Conservation (phyloP, 2,888 invertebrate genomes). For the Ernsta delagoae region DNA sequence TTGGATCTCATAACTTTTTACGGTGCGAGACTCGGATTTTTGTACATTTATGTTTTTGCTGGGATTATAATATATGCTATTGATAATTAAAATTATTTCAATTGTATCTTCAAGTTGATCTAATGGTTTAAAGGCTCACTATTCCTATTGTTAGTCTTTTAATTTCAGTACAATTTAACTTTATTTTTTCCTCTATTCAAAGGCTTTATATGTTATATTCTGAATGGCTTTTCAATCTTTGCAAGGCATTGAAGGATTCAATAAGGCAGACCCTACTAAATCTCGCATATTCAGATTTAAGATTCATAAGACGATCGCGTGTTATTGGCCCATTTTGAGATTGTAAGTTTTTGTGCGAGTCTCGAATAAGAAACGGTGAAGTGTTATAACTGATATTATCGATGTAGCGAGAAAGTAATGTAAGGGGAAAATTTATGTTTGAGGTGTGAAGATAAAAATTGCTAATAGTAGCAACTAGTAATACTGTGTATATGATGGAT, state of each 20-base stretch:
- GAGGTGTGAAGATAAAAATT: background rate
- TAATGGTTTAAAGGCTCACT: no score
- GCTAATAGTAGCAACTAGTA: no score
- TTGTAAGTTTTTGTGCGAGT: conserved; percentile 25
- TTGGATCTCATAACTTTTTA: no score
- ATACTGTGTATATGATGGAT: no score
- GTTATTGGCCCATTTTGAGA: conserved; percentile 25
- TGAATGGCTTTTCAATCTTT: background rate
- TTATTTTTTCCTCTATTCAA: background rate
- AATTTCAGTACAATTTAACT: background rate
- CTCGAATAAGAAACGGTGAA: conserved; percentile 12
- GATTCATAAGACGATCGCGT: conserved; percentile 29
- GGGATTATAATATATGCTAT: no score
- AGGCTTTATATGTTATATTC: background rate
- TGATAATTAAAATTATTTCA: no score
- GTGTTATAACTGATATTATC: conserved; percentile 3
- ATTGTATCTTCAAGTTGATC: no score
- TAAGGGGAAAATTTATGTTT: background rate
- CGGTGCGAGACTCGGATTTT: no score
- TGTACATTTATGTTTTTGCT: no score
- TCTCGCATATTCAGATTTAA: conserved; percentile 23
- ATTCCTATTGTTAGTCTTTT: background rate
- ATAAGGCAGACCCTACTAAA: conserved; percentile 28
- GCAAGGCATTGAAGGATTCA: conserved; percentile 25
- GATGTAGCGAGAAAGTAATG: background rate